Evolutionary conservation across 2,113 vertebrate species (phyloP).

Genomic region (Bolborhynchus lineola): DNA sequence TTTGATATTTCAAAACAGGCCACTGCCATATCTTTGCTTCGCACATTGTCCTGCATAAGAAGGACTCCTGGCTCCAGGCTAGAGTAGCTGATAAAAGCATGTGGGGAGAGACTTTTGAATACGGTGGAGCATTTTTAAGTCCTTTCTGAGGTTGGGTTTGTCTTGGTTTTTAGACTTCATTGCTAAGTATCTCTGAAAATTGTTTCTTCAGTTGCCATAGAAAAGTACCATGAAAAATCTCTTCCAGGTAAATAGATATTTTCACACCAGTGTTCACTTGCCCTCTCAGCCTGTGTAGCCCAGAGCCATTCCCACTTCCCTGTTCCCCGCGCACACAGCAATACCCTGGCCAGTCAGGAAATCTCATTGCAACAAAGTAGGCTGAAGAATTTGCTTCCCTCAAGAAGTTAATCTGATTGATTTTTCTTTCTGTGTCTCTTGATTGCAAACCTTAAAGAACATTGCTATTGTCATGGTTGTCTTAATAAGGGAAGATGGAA

Average conservation of each 20-base stretch:
- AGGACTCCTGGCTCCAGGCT: neutral
- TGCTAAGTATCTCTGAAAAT: neutral
- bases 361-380: neutral
- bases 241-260: neutral
- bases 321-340: neutral
- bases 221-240: neutral
- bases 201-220: neutral
- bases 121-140: neutral
- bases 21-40: neutral
- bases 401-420: constrained; percentile 21
- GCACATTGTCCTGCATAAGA: neutral
- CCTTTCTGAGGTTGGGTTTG: neutral
- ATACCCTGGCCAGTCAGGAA: neutral
- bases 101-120: neutral
- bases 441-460: constrained; percentile 16
- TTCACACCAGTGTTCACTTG: neutral
- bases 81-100: neutral
- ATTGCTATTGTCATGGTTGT: constrained; percentile 7
- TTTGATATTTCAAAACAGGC: neutral
- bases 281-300: neutral
- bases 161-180: neutral
- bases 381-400: neutral
- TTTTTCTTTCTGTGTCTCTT: neutral
- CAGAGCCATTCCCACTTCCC: neutral
- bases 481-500: neutral